Conservation (phyloP, 2,797 vertebrate species). For the Antrozous pallidus region DNA sequence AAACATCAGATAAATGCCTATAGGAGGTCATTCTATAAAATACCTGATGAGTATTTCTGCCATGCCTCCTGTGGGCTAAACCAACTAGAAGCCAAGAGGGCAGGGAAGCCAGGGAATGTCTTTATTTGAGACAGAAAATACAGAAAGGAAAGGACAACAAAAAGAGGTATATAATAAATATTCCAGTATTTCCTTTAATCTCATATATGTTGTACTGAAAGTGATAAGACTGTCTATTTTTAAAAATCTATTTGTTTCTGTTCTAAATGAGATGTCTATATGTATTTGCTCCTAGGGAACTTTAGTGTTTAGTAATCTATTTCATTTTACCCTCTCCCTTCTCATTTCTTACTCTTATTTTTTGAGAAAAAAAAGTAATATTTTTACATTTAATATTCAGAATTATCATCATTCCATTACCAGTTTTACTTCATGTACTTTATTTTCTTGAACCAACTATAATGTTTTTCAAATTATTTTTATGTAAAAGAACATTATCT, state of each 20-base stretch:
- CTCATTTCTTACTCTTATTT: not conserved
- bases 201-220: not conserved
- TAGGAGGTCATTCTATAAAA: not conserved
- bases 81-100: not conserved
- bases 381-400: not conserved
- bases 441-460: not conserved
- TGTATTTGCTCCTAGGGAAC: not conserved
- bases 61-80: not conserved
- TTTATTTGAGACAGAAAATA: not conserved
- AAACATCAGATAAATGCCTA: not conserved
- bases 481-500: not conserved
- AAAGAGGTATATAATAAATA: not conserved
- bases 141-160: not conserved
- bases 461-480: not conserved
- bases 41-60: not conserved
- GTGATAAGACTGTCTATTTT: not conserved
- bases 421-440: not conserved
- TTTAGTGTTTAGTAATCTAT: not conserved
- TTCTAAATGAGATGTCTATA: not conserved
- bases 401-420: not conserved
- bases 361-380: not conserved
- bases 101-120: not conserved
- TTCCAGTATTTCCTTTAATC: not conserved
- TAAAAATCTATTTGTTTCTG: not conserved
- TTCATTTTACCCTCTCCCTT: not conserved